Evolutionary conservation across 1,140 invertebrate species (phyloP), one percentile per base, ranked within the genome.

Genomic region (Sarcophaga bullata): DNA sequence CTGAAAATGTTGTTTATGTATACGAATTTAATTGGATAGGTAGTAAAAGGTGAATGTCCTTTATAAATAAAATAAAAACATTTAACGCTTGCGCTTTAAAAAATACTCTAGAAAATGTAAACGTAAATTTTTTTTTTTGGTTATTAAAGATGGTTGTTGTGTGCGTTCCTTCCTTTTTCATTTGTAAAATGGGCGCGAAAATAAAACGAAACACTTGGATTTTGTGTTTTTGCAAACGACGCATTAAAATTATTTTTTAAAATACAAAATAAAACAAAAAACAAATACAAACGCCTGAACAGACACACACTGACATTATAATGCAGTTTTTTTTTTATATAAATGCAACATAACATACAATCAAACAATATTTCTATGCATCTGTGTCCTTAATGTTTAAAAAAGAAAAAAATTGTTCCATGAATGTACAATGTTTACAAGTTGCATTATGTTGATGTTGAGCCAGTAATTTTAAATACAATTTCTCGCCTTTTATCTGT

Each of bases 181-280:
- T 50, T 78, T 25, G 19, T 19, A 72, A 78, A 78, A 78, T 78
- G 75, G 75, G 75, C 75, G 75, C 75, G 75, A 78, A 78, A 76
- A 78, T 25, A 37, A 37, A 37, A 37, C 25, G 25, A 37, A 37
- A 37, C 25, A 37, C 25, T 37, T 37, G 1, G 25, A 37, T 1
- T 37, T 37, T 37, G n/a, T 17, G 6, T 13, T 25, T 25, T 8
- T 72, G 37, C n/a, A 72, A 54, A 25, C n/a, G 37, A 25, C 17
- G 62, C 9, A 72, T 15, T 7, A 62, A 62, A 7, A 62, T n/a
- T 19, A 72, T 25, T 6, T 19, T 17, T 19, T 19, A 13, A 17
- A n/a, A n/a, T n/a, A n/a, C n/a, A n/a, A n/a, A n/a, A n/a, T n/a
- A n/a, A 17, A 8, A 9, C 62, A 72, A 72, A 72, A 5, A n/a